Percentiles rank a stretch among this genome's conserved stretches.
These are phyloP conservation scores for Callithrix jacchus DNA, from an alignment of 2,113 vertebrate species.

Conservation along the genomic window DNA sequence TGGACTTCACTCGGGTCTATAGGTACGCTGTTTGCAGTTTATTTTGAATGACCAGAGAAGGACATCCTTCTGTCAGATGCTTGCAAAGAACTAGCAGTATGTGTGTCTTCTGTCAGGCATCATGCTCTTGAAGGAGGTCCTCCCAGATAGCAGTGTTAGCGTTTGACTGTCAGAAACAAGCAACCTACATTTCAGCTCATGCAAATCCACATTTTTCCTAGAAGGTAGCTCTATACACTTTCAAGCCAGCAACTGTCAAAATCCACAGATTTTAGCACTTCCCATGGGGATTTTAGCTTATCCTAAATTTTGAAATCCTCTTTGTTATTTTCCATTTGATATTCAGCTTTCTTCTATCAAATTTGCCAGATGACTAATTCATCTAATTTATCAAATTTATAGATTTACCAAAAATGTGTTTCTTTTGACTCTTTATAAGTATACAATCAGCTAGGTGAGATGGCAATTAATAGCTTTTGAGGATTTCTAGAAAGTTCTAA, in stretches of 20 bases:
- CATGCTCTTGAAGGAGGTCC: neutral
- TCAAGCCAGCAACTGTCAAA: conserved; percentile 4
- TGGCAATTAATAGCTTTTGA: neutral
- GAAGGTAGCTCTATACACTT: neutral
- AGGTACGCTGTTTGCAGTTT: neutral
- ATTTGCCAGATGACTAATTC: neutral
- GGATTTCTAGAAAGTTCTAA: neutral
- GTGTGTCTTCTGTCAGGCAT: neutral
- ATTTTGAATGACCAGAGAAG: neutral
- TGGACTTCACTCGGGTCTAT: neutral
- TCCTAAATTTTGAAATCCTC: conserved; percentile 30
- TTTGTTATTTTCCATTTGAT: conserved; percentile 34
- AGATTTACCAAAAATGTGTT: neutral
- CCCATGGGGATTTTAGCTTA: neutral
- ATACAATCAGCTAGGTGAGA: neutral
- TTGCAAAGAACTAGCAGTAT: neutral
- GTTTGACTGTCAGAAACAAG: neutral
- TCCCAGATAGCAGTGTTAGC: neutral
- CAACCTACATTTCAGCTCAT: neutral
- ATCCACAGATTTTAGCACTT: neutral
- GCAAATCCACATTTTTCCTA: neutral
- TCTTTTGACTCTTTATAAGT: neutral
- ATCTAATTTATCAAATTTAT: conserved; percentile 1
- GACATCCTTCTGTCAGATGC: neutral
- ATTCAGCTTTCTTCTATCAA: conserved; percentile 22